phyloP scores from a whole-genome alignment of 2,797 vertebrate genomes.

The Synaphobranchus kaupii region DNA sequence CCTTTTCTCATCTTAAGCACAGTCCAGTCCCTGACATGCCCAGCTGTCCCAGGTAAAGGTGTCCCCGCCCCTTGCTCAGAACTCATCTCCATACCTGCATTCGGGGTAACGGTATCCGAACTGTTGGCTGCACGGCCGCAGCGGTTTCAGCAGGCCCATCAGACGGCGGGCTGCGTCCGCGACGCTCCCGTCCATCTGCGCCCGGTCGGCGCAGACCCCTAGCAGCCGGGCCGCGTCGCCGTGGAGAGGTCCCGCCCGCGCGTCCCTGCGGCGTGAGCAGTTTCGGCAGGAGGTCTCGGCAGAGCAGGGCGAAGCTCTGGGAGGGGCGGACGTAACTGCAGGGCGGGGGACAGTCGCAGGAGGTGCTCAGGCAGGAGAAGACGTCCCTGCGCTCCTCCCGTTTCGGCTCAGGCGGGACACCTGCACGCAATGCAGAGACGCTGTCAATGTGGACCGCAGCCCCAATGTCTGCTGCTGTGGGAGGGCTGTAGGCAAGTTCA shows the following conservation, averaged over 20 bases:
- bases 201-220: constrained; percentile 53
- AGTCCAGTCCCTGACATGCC: too few relatives aligned
- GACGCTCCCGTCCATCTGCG: constrained; percentile 42
- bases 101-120: constrained; percentile 82
- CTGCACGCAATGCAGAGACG: constrained; percentile 29
- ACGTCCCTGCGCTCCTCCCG: constrained; percentile 57
- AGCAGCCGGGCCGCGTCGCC: constrained; percentile 61
- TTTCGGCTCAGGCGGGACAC: constrained; percentile 27
- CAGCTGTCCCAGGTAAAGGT: too few relatives aligned
- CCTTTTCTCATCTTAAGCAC: background rate
- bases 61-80: constrained; percentile 28
- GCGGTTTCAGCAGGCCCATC: constrained; percentile 65
- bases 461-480: too few relatives aligned
- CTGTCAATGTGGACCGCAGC: background rate
- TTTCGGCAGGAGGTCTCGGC: constrained; percentile 68
- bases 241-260: constrained; percentile 58
- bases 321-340: constrained; percentile 66
- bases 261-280: constrained; percentile 51
- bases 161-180: constrained; percentile 49
- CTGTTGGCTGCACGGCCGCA: constrained; percentile 68
- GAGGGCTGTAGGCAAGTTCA: background rate
- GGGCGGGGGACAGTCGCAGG: constrained; percentile 63
- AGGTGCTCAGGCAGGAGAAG: constrained; percentile 74
- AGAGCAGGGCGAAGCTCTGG: constrained; percentile 73
- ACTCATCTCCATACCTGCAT: constrained; percentile 73